These are phyloP conservation scores for Channallabes apus DNA, from an alignment of 2,797 vertebrate genomes.

Conservation along the genomic window DNA sequence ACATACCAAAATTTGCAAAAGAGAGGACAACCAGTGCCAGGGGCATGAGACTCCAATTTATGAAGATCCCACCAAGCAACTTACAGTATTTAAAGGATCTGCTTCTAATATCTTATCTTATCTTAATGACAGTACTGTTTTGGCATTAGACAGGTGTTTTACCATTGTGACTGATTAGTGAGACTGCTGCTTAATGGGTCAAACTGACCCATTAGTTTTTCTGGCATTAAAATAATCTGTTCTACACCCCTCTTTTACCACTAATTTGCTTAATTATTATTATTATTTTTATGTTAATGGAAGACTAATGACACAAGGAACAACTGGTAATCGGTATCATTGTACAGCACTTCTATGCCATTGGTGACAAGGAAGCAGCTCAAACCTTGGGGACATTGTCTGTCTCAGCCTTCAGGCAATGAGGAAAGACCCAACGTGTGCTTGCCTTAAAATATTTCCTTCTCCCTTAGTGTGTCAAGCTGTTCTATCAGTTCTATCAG, in stretches of 20 bases:
- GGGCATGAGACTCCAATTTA: too few species aligned
- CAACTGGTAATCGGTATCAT: conserved; percentile 61
- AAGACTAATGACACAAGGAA: conserved; percentile 30
- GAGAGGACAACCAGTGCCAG: too few species aligned
- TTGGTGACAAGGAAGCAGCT: conserved; percentile 73
- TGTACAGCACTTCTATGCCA: conserved; percentile 74
- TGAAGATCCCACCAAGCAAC: too few species aligned
- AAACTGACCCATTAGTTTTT: neutral
- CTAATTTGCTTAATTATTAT: conserved; percentile 5
- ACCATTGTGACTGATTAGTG: neutral
- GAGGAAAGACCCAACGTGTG: conserved; percentile 78
- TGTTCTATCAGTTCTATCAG: conserved; percentile 91
- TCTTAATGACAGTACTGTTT: too few species aligned
- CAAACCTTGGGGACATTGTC: conserved; percentile 76
- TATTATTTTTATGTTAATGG: too few species aligned
- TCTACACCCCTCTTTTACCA: conserved; percentile 11
- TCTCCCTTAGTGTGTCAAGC: conserved; percentile 98
- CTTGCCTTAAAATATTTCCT: conserved; percentile 93
- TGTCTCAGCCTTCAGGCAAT: conserved; percentile 66
- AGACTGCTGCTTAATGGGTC: neutral
- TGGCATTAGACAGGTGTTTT: neutral
- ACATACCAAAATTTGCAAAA: too few species aligned
- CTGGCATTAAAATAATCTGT: neutral
- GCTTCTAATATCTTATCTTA: too few species aligned
- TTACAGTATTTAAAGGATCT: too few species aligned